A percentile compares a stretch with the other conserved stretches of the same genome.
Evolutionary conservation across 2,888 invertebrate species (phyloP).

Genomic region (Dynastes tityus): DNA sequence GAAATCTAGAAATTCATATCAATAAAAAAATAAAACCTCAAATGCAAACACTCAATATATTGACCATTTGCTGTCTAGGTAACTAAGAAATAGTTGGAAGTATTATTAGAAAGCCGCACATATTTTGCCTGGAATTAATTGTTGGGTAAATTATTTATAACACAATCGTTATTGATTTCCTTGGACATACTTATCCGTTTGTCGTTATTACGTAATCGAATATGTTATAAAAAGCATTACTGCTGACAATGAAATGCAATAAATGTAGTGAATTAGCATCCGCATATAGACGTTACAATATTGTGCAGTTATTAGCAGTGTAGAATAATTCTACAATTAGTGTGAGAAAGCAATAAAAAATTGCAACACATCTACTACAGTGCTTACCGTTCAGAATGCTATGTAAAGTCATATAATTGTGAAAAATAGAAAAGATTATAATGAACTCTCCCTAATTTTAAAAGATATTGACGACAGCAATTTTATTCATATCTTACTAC

Average conservation of each 20-base stretch:
- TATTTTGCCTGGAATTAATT: slow-evolving; percentile 28
- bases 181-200: background rate
- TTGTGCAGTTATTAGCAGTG: no score
- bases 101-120: slow-evolving; percentile 11
- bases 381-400: no score
- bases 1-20: background rate
- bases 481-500: no score
- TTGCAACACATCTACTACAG: no score
- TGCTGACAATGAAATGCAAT: background rate
- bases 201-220: background rate
- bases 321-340: no score
- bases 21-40: background rate
- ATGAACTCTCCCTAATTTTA: no score
- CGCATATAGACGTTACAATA: no score
- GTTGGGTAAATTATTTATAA: slow-evolving; percentile 28
- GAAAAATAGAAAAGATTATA: no score
- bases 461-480: no score
- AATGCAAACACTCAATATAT: background rate
- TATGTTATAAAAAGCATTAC: background rate
- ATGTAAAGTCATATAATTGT: no score
- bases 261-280: background rate
- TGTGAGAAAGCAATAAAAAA: no score
- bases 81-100: slow-evolving; percentile 10
- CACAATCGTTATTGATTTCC: slow-evolving; percentile 20
- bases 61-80: background rate